Conservation (phyloP, 2,113 vertebrate genomes). For the Aptenodytes forsteri region DNA sequence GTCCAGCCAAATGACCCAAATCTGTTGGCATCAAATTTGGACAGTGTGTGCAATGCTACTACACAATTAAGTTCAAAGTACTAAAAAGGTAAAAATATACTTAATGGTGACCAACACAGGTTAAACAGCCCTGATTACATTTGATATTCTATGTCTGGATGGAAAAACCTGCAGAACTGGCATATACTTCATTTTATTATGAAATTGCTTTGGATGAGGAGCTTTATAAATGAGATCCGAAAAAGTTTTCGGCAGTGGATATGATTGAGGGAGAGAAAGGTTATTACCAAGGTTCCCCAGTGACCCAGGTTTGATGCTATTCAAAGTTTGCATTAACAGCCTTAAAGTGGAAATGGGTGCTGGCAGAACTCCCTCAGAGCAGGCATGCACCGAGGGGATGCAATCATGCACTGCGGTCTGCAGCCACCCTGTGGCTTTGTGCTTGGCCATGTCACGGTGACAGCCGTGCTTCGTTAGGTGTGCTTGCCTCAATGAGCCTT, state of each 20-base stretch:
- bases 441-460: accelerated
- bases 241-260: not conserved
- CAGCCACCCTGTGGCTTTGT: not conserved
- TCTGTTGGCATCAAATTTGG: not conserved
- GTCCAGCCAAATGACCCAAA: not conserved
- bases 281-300: accelerated
- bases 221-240: not conserved
- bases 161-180: not conserved
- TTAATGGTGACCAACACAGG: not conserved
- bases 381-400: accelerated
- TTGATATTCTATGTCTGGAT: not conserved
- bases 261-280: not conserved
- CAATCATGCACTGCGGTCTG: accelerated
- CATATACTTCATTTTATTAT: not conserved
- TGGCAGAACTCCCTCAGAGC: not conserved
- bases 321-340: not conserved
- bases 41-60: not conserved
- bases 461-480: not conserved
- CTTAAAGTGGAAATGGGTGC: accelerated
- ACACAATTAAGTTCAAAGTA: not conserved
- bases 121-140: constrained; percentile 24
- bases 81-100: not conserved
- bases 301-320: accelerated
- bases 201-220: not conserved
- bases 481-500: not conserved